Base-by-base conservation (phyloP, 2,797 vertebrate species). In the Xenentodon cancila region DNA sequence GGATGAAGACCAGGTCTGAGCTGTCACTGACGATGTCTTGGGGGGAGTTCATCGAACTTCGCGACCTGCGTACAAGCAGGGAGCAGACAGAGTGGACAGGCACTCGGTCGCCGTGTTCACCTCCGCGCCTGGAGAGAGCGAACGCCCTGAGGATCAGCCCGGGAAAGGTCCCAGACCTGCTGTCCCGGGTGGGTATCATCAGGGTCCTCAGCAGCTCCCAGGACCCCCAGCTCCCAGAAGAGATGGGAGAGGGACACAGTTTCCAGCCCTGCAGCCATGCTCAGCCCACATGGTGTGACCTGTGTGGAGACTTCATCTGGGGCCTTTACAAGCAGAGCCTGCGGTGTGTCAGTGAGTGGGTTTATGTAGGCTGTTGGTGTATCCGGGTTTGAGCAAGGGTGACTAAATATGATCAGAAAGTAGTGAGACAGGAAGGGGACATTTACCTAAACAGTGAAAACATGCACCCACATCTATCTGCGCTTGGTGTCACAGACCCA, bases 251-350 rank as follows among this genome's bases (percentile, higher is more conserved):
- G 52, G 96, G 95, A 0, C 97, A 99, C 73, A 89, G 93, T 84
- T 98, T 99, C 89, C 95, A 95, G 68, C 95, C 96, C 7, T 96
- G 94, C 47, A 94, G 94, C 79, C 94, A 96, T 20, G 86, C 95
- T 53, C 95, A 96, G 71, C 95, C 96, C 73, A 96, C 95, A 48
- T 99, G 97, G 96, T 99, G 97, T 68, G 97, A 99, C 85, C 93
- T 97, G 81, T 98, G 97, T 67, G 97, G 97, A 11, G 96, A 98
- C 73, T 98, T 99, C 91, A 96, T 99, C 89, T 99, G 97, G 97
- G 97, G 97, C 49, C 90, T 97, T 42, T 97, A 95, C 93, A 96
- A 95, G 84, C 98, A 97, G 92, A 96, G 95, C 65, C 94, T 99
- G 79, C 96, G 95, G 72, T 99, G 97, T 91, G 84, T 90, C 85